These are phyloP conservation scores for Scelioninae gen. 2 DNA, from an alignment of 2,888 invertebrate genomes.

Conservation along the genomic window DNA sequence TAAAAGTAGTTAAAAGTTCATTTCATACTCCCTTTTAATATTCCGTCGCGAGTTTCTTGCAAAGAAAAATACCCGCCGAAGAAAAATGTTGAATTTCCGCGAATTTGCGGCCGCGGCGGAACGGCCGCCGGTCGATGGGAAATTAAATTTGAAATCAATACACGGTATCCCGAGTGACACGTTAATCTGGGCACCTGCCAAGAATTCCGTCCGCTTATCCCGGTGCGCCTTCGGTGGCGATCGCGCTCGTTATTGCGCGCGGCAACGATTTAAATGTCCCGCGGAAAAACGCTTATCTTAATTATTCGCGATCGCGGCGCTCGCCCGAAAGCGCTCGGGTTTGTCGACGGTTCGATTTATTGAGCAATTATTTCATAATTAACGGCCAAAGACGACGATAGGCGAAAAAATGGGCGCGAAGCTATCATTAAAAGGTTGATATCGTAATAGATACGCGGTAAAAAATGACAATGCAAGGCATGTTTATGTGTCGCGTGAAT, in stretches of 20 bases:
- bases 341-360: constrained; percentile 34
- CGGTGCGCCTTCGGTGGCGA: constrained; percentile 29
- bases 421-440: constrained; percentile 14
- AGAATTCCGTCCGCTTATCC: constrained; percentile 54
- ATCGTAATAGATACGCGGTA: constrained; percentile 30
- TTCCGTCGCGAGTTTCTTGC: constrained; percentile 44
- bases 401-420: not conserved
- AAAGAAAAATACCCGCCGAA: constrained; percentile 54
- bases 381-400: not conserved
- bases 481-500: no score
- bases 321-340: constrained; percentile 18
- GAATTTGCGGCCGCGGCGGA: constrained; percentile 28
- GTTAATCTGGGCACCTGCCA: constrained; percentile 58
- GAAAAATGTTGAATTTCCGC: constrained; percentile 55
- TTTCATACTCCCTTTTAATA: constrained; percentile 53
- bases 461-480: no score
- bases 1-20: constrained; percentile 59
- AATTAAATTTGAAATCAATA: constrained; percentile 58
- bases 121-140: constrained; percentile 48
- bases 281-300: constrained; percentile 40
- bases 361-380: constrained; percentile 29
- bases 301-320: constrained; percentile 38
- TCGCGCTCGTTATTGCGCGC: constrained; percentile 35
- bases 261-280: constrained; percentile 47
- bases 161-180: constrained; percentile 52